Evolutionary conservation across 2,888 invertebrate genomes (phyloP), one percentile per base, ranked within the genome.

Genomic region (Dichetophora obliterata): DNA sequence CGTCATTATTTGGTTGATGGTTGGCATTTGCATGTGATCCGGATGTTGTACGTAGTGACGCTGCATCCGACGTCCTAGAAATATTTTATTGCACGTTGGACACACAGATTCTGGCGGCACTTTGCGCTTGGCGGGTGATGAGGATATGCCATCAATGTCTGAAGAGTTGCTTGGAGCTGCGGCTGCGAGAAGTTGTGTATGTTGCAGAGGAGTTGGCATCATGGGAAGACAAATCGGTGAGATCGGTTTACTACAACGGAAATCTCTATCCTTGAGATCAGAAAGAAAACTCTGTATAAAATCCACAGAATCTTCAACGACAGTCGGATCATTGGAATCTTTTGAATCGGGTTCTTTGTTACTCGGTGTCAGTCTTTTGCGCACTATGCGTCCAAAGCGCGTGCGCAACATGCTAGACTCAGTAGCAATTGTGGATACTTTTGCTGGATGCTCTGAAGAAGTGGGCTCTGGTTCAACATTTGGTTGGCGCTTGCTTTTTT

Each of bases 11-110:
- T 43, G 43, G 43, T 3, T 43, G 6, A 43, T 43, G 11, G 43
- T 43, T 52, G 48, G 43, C 24, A 76, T 31, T 61, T 80, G 77
- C 82, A 86, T 86, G 73, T 89, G 89, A 43, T 87, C 87, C 0
- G 89, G 89, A 80, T 84, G 85, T 75, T 86, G 82, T 16, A 84
- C 84, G 59, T 84, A 87, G 79, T 89, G 89, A 0, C 85, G 84
- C 76, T 87, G 83, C 81, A 89, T 76, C 3, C 88, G 84, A 50
- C 84, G 84, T 0, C 89, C 89, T 57, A 89, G 79, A 76, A 89
- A 89, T 9, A 89, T 86, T 81, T 89, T 89, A 27, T 86, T 84
- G 78, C 89, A 89, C 4, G 85, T 86, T 0, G 86, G 87, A 66
- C 89, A 89, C 75, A 85, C 85, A 5, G 87, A 84, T 50, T 87